Percentiles rank a stretch among this genome's conserved stretches.
These are phyloP conservation scores for Cheilosia impressa DNA, from an alignment of 2,888 invertebrate species.

Conservation along the genomic window DNA sequence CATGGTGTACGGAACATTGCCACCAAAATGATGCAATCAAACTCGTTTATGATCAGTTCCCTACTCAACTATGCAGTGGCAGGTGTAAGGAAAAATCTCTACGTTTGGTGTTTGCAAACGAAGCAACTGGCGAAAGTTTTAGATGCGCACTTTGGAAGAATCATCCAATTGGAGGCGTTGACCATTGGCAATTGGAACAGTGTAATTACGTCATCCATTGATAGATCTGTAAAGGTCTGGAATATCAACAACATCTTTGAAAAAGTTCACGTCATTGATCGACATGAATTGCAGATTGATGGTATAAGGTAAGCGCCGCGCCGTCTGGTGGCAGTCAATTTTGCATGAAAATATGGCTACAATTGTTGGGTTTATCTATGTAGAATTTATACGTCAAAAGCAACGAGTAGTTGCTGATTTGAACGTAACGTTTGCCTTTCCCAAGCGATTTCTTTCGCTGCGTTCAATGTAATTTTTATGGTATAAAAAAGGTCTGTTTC, in stretches of 20 bases:
- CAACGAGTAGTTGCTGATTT: no score
- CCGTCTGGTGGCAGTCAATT: no score
- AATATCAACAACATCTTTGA: conserved; percentile 99
- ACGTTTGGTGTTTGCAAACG: conserved; percentile 95
- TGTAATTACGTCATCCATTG: conserved; percentile 98
- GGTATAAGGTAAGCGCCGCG: conserved; percentile 91
- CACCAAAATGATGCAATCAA: conserved; percentile 94
- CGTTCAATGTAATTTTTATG: no score
- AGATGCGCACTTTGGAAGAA: conserved; percentile 98
- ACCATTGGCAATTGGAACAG: conserved; percentile 96
- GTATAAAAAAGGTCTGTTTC: no score
- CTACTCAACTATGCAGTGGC: conserved; percentile 96
- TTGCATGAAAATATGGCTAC: no score
- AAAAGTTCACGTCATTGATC: conserved; percentile 97
- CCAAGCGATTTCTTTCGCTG: no score
- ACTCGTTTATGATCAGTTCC: conserved; percentile 96
- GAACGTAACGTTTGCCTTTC: no score
- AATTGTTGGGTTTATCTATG: no score
- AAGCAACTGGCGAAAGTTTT: conserved; percentile 94
- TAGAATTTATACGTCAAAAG: no score
- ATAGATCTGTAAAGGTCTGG: conserved; percentile 99
- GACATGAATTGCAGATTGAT: conserved; percentile 97
- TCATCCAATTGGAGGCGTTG: conserved; percentile 94
- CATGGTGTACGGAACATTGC: conserved; percentile 97
- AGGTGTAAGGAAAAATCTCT: conserved; percentile 96